These are phyloP conservation scores for Nasonia vitripennis DNA, from an alignment of 1,140 invertebrate genomes.

Conservation along the genomic window DNA sequence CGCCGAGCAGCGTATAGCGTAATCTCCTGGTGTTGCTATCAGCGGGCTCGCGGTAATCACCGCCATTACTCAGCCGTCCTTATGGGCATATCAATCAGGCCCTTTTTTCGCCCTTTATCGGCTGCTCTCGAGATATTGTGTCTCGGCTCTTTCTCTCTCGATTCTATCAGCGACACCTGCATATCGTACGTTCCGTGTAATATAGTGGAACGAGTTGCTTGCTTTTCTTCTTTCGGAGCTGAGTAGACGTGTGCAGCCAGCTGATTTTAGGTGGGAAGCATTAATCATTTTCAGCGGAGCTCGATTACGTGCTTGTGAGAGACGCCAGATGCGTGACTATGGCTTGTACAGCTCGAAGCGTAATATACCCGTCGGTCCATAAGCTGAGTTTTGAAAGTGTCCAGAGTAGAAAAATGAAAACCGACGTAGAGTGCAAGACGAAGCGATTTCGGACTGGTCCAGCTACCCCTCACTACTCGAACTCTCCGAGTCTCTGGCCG, in stretches of 20 bases:
- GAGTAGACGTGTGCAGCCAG: neutral
- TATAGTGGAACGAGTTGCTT: neutral
- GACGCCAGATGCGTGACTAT: neutral
- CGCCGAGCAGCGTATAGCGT: neutral
- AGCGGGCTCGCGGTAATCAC: constrained; percentile 39
- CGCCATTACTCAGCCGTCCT: constrained; percentile 46
- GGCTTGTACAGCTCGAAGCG: neutral
- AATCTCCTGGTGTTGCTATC: constrained; percentile 33
- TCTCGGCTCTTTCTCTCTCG: neutral
- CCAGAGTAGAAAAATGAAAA: neutral
- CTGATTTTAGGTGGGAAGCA: neutral
- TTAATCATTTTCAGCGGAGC: constrained; percentile 27
- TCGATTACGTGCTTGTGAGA: constrained; percentile 15
- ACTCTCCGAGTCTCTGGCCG: no score
- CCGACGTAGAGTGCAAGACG: neutral
- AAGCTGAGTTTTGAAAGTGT: neutral
- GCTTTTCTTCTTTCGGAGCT: neutral
- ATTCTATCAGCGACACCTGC: constrained; percentile 34
- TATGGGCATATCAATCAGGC: constrained; percentile 37
- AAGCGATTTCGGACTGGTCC: neutral
- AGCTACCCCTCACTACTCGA: no score
- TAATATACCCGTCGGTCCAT: neutral
- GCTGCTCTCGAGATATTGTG: neutral
- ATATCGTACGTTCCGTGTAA: neutral
- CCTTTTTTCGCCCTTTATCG: constrained; percentile 38